phyloP scores from a whole-genome alignment of 1,140 invertebrate genomes.

The Prorops nasuta region DNA sequence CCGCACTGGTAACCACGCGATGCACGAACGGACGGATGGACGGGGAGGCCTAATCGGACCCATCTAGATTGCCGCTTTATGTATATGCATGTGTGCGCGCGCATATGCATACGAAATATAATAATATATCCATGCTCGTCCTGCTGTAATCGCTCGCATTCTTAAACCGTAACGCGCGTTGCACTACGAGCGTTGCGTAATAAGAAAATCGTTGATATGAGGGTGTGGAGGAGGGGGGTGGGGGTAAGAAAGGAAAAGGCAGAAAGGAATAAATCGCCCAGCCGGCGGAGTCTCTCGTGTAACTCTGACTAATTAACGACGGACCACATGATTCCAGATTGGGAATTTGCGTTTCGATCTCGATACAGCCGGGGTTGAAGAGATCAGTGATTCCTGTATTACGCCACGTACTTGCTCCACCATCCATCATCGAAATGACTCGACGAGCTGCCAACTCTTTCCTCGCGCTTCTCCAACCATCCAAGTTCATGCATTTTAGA shows the following conservation, averaged over 20 bases:
- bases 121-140: no score
- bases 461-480: conserved; percentile 6
- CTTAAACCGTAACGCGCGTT: no score
- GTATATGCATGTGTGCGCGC: no score
- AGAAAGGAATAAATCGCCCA: conserved; percentile 16
- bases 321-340: conserved; percentile 3
- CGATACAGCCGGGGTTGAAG: conserved; percentile 10
- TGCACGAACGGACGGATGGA: no score
- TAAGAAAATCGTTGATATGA: no score
- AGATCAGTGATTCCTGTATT: conserved; percentile 17
- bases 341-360: conserved; percentile 18
- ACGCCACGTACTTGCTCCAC: conserved; percentile 2
- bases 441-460: conserved; percentile 10
- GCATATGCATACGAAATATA: no score
- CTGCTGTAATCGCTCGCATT: no score
- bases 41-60: no score
- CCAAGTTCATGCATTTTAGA: no score
- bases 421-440: conserved; percentile 15
- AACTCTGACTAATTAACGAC: conserved; percentile 17
- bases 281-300: neutral
- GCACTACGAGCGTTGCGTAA: no score
- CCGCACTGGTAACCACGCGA: no score
- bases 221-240: neutral
- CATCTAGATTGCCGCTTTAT: no score
- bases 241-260: conserved; percentile 10